Base-by-base conservation (phyloP, 1,140 invertebrate species). In the Calosoma granatense region DNA sequence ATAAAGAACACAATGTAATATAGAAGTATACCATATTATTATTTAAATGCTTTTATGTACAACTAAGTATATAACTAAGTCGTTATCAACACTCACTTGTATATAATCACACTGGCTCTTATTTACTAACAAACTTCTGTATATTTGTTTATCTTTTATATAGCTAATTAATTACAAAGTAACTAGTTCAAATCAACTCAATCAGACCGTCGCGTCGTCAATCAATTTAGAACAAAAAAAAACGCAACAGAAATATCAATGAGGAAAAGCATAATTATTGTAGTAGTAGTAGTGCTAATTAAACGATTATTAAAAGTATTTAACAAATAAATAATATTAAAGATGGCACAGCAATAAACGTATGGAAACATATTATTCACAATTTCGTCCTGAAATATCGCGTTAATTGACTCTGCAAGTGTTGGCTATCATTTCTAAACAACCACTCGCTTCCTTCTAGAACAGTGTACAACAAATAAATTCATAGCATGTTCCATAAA, bases 11-110 rank as follows among this genome's bases (percentile, higher is more conserved):
- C 41, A 9, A 47, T 12, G 6, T 47, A 9, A 47, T 47, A 47
- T 47, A 47, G 41, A 47, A 47, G 41, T 47, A 47, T 47, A 47
- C 41, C 17, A 17, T 47, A 47, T 47, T 47, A 47, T 47, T 47
- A 47, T 47, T 47, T 47, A 47, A 47, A 47, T 47, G 41, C 41
- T 47, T 9, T 47, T 47, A 47, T 47, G 41, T 47, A 47, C 41
- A 47, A 47, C 41, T 47, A 47, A 47, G 41, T 47, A 47, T 47
- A 47, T 47, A 47, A 47, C 41, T 47, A 47, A n/a, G 41, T 12
- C 9, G 41, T 47, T 47, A 47, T 47, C 41, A 47, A 47, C 41
- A 47, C 41, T 47, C 41, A 47, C 17, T 47, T 47, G 41, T 47
- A 47, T 47, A 47, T 47, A 47, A 47, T 47, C 41, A 47, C 41